Percentiles rank a stretch among this genome's conserved stretches.
Evolutionary conservation across 1,140 invertebrate genomes (phyloP).

Genomic region (Eulimnadia texana): DNA sequence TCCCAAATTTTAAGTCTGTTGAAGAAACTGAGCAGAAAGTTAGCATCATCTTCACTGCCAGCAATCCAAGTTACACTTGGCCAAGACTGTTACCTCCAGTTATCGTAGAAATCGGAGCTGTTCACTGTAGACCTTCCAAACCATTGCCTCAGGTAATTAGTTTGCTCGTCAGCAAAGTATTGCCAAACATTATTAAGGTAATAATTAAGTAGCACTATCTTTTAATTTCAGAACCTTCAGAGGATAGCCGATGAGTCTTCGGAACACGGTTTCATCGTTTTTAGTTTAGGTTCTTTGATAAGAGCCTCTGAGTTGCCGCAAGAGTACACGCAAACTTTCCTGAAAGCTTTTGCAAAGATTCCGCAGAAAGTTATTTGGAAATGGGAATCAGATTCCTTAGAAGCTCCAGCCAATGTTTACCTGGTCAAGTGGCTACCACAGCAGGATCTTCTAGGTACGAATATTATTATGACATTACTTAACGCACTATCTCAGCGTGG

Average conservation of each 20-base stretch:
- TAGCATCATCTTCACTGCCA: conserved; percentile 19
- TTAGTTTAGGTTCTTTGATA: conserved; percentile 43
- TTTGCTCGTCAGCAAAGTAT: no score
- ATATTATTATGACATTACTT: not conserved
- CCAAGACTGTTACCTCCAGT: not conserved
- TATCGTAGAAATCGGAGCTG: not conserved
- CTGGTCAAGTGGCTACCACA: conserved; percentile 53
- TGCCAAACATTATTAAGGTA: not conserved
- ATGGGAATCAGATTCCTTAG: conserved; percentile 39
- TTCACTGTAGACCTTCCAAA: conserved; percentile 3
- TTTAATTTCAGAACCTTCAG: conserved; percentile 16
- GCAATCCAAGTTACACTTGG: conserved; percentile 16
- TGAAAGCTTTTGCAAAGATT: conserved; percentile 35
- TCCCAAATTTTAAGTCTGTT: not conserved
- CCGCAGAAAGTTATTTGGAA: conserved; percentile 43
- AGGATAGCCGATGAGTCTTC: conserved; percentile 21
- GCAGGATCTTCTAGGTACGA: conserved; percentile 46
- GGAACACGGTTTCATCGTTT: conserved; percentile 39
- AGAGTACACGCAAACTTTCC: conserved; percentile 26
- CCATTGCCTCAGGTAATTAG: not conserved
- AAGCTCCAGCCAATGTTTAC: conserved; percentile 36
- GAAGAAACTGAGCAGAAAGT: conserved; percentile 18
- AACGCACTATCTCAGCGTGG: not conserved
- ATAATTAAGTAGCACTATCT: not conserved
- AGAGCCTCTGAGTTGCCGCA: conserved; percentile 35